phyloP scores from a whole-genome alignment of 2,797 vertebrate genomes.

The Danio albolineatus region DNA sequence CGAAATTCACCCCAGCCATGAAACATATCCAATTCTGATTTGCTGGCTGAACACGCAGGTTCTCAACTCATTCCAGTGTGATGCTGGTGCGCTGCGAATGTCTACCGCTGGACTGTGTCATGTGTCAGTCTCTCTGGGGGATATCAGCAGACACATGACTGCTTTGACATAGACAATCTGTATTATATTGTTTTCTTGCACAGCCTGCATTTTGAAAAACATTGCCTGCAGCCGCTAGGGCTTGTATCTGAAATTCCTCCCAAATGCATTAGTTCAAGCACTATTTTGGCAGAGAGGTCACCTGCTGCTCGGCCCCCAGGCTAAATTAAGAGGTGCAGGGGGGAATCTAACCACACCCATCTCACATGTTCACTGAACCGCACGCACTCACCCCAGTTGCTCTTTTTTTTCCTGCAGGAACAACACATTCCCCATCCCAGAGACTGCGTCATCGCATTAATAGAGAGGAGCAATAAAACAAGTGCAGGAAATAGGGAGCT shows the following conservation, averaged over 20 bases:
- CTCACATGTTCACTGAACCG: constrained; percentile 31
- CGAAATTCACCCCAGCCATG: constrained; percentile 47
- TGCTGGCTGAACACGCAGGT: constrained; percentile 44
- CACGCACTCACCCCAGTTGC: neutral
- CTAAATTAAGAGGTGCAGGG: constrained; percentile 36
- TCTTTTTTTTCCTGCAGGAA: constrained; percentile 57
- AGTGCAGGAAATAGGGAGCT: constrained; percentile 52
- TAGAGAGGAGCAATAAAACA: constrained; percentile 59
- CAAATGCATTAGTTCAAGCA: constrained; percentile 16
- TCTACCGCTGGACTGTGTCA: constrained; percentile 20
- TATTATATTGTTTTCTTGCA: neutral
- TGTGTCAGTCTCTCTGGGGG: constrained; percentile 25
- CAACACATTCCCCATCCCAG: constrained; percentile 58
- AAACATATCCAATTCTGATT: constrained; percentile 49
- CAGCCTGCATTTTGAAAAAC: neutral
- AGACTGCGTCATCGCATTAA: constrained; percentile 59
- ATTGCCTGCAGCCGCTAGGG: neutral
- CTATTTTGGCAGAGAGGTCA: constrained; percentile 25
- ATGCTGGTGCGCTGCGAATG: constrained; percentile 4
- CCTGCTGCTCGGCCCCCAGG: constrained; percentile 21
- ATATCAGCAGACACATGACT: constrained; percentile 40
- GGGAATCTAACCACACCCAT: constrained; percentile 34
- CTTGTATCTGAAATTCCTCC: constrained; percentile 20
- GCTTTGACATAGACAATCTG: neutral
- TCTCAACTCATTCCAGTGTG: neutral